A percentile compares a stretch with the other conserved stretches of the same genome.
Conservation (phyloP, 2,113 vertebrate genomes). For the Paedocypris sp. region DNA sequence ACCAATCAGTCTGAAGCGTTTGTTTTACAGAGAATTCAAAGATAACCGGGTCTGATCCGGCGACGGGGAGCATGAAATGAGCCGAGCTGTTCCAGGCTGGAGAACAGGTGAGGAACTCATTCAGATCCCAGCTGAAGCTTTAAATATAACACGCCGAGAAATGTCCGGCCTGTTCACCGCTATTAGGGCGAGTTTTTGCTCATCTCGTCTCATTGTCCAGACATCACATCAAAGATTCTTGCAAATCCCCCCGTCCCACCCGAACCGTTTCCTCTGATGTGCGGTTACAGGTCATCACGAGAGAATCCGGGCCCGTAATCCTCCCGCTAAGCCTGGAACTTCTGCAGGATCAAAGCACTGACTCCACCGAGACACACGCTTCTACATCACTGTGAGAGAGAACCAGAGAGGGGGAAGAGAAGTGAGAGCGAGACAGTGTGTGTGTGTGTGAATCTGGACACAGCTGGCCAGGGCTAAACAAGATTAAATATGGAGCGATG, state of each 20-base stretch:
- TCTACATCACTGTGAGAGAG: too few species aligned
- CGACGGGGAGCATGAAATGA: too few species aligned
- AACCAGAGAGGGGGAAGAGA: too few species aligned
- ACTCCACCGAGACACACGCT: too few species aligned
- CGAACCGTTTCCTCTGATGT: slow-evolving; percentile 40
- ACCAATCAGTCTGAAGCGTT: too few species aligned
- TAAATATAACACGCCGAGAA: too few species aligned
- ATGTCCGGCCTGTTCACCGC: neutral
- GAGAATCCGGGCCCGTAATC: slow-evolving; percentile 34
- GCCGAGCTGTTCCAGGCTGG: too few species aligned
- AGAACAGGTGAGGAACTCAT: too few species aligned
- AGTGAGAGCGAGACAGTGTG: too few species aligned
- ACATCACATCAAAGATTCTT: slow-evolving; percentile 48
- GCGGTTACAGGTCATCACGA: slow-evolving; percentile 39
- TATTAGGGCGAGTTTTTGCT: slow-evolving; percentile 18
- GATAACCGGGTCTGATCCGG: too few species aligned
- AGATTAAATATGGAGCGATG: slow-evolving; percentile 26
- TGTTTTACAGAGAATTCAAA: too few species aligned
- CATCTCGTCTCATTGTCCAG: slow-evolving; percentile 2
- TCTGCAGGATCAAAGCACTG: slow-evolving; percentile 49
- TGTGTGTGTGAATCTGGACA: neutral
- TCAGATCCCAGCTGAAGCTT: too few species aligned
- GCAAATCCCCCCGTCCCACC: slow-evolving; percentile 35
- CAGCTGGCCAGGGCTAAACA: slow-evolving; percentile 30
- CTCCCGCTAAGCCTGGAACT: slow-evolving; percentile 42